Evolutionary conservation across 2,113 vertebrate species (phyloP), one percentile per base, ranked within the genome.

Genomic region (Trachemys scripta): DNA sequence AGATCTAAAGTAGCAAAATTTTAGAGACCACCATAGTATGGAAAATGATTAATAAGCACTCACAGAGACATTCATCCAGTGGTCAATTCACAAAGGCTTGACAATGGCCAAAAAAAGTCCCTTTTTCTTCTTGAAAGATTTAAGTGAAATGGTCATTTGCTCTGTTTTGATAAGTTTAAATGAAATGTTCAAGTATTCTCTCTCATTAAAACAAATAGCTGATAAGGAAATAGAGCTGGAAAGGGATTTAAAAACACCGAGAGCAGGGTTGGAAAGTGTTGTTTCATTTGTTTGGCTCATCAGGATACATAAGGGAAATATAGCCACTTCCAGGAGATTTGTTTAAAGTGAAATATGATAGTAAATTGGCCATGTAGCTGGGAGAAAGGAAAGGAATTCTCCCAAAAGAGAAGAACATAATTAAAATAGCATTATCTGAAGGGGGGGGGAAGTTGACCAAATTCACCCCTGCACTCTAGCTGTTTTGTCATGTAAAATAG

Each of bases 131-230:
- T 94, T 96, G 87, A 97, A 83, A 94, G 51, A 95, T 88, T 97
- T 94, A 88, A 96, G 92, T 53, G 88, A 96, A 97, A 95, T 29
- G 95, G 95, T 80, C 69, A 76, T 91, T 96, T 96, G 49, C 80
- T 96, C n/a, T 94, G 92, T 97, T 96, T 94, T 94, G 90, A 96
- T 95, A 85, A 65, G 2, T 12, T 92, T 93, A 91, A 93, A 87
- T 93, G 80, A 96, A 96, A 97, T 65, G 95, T 80, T 94, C 90
- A 95, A 95, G 95, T 95, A 90, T 93, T 94, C 62, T 89, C 90
- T 95, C 84, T 90, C 78, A 65, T 56, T 97, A 82, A 76, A 95
- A 94, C 97, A 94, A 88, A 91, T 90, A 38, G 47, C 89, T 78
- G 82, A 95, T 93, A 96, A 93, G 91, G 91, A 57, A 91, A 97